Evolutionary conservation across 2,797 vertebrate species (phyloP), one percentile per base, ranked within the genome.

Genomic region (Lepilemur septentrionalis): DNA sequence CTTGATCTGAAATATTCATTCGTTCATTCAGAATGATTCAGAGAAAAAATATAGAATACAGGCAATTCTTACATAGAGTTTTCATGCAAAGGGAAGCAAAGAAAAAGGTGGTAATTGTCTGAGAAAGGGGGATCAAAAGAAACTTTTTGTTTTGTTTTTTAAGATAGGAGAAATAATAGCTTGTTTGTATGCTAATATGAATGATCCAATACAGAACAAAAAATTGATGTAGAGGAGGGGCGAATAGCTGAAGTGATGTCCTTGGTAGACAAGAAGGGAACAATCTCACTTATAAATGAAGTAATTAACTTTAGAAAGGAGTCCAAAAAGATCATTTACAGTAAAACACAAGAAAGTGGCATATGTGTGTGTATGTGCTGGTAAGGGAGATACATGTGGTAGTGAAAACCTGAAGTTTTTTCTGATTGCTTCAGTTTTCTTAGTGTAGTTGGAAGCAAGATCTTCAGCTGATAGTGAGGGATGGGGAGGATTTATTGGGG

Each of bases 371-470:
- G 1, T 46, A 1, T 75, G 2, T 65, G 28, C 61, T 80, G 46
- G 55, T 91, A 46, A 46, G 52, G 5, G 25, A 43, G 43, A 18
- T 73, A n/a, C 13, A 20, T 18, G 38, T 35, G 7, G 7, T 43
- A 38, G 59, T 86, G 7, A 84, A 52, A 92, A 61, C 75, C 69
- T 63, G 23, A 91, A 80, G 46, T 84, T 90, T 76, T 91, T 75
- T 91, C 59, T 85, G 55, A 57, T 86, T 87, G 25, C n/a, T 95
- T 93, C 17, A 32, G 18, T 81, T 95, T 95, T 91, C 78, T 94
- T 67, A 50, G 14, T 88, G 38, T 93, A 69, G 38, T 85, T 93
- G 50, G 50, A 94, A 95, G 46, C 22, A 41, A 75, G 17, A 38
- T 93, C 73, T 93, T 96, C n/a, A 91, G 30, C 46, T 89, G 32